These are phyloP conservation scores for Heliangelus exortis DNA, from an alignment of 2,797 vertebrate genomes.

Conservation along the genomic window DNA sequence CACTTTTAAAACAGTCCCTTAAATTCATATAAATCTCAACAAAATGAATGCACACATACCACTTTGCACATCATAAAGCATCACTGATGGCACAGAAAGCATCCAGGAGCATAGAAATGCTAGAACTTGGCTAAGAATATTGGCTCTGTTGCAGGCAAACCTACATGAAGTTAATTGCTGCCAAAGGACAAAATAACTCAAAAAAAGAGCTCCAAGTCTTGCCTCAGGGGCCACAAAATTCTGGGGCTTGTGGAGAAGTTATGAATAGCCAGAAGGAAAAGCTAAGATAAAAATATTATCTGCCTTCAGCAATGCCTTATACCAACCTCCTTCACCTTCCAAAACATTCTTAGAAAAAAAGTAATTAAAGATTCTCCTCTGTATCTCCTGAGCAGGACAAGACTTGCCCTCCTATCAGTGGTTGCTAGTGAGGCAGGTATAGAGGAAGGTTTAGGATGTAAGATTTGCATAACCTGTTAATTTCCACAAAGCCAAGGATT, in stretches of 20 bases:
- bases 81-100: neutral
- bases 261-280: neutral
- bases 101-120: rapidly evolving
- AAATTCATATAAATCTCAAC: neutral
- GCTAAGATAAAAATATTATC: neutral
- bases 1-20: neutral
- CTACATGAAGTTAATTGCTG: neutral
- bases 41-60: rapidly evolving
- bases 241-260: neutral
- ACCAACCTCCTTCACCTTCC: neutral
- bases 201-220: neutral
- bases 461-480: neutral
- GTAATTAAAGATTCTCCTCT: neutral
- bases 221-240: neutral
- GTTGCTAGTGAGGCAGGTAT: neutral
- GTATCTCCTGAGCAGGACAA: neutral
- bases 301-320: neutral
- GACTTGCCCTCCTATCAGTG: neutral
- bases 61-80: neutral
- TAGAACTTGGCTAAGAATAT: neutral
- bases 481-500: neutral
- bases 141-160: neutral
- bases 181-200: neutral
- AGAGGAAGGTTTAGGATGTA: neutral
- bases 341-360: neutral